These are phyloP conservation scores for Drosophila prosaltans DNA, from an alignment of 1,140 invertebrate genomes.

Conservation along the genomic window DNA sequence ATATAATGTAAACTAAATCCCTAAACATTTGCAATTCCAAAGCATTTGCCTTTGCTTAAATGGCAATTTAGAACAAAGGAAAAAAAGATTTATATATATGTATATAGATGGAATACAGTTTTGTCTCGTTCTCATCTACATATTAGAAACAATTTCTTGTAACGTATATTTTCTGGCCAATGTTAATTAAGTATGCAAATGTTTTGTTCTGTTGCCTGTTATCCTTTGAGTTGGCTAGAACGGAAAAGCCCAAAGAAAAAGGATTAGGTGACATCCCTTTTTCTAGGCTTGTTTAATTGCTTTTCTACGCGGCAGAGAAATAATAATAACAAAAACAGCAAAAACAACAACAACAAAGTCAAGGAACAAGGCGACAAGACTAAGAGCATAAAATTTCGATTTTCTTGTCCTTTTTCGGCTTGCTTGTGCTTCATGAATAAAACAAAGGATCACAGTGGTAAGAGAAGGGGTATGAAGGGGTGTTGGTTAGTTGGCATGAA, in stretches of 20 bases:
- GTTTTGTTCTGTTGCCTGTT: constrained; percentile 4
- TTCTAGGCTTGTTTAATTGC: constrained; percentile 70
- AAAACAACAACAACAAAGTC: constrained; percentile 1
- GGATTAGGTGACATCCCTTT: constrained; percentile 67
- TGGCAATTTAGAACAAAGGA: background rate
- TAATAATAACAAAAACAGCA: constrained; percentile 37
- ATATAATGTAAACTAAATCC: background rate
- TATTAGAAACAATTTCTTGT: constrained; percentile 17
- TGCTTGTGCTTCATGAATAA: constrained; percentile 47
- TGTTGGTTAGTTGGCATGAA: background rate
- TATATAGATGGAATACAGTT: background rate
- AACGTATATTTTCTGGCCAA: constrained; percentile 48
- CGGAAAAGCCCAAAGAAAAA: constrained; percentile 33
- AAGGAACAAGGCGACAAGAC: background rate
- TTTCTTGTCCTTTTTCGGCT: constrained; percentile 24
- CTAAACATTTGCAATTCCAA: constrained; percentile 8
- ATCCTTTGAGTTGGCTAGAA: background rate
- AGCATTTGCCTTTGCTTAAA: constrained; percentile 2
- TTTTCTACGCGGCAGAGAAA: constrained; percentile 59
- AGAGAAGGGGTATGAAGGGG: background rate
- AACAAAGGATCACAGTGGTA: constrained; percentile 28
- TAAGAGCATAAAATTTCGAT: constrained; percentile 7
- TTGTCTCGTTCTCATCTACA: constrained; percentile 6
- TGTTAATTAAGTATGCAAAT: constrained; percentile 81
- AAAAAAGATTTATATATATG: background rate